Percentiles rank a stretch among this genome's conserved stretches.
These are phyloP conservation scores for Suncus etruscus DNA, from an alignment of 2,113 vertebrate genomes.

Conservation along the genomic window DNA sequence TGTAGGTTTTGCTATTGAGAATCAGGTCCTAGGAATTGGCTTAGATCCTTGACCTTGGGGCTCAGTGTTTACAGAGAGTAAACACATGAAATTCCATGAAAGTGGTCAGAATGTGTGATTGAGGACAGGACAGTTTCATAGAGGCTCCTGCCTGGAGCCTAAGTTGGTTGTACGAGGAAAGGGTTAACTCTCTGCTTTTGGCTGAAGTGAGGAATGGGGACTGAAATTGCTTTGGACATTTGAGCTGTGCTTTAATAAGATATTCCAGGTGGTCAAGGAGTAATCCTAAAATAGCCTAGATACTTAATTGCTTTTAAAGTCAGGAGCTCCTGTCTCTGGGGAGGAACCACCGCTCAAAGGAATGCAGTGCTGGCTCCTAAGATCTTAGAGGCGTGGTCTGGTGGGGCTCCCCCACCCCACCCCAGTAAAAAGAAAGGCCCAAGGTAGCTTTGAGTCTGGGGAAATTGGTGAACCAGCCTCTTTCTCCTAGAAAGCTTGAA, in stretches of 20 bases:
- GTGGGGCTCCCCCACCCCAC: background rate
- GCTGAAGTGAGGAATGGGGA: constrained; percentile 75
- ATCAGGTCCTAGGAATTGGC: constrained; percentile 55
- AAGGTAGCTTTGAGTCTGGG: constrained; percentile 4
- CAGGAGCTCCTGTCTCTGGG: constrained; percentile 68
- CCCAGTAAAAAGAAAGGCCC: constrained; percentile 49
- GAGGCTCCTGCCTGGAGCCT: background rate
- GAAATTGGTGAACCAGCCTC: background rate
- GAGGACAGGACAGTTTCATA: constrained; percentile 28
- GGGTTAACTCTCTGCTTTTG: constrained; percentile 83
- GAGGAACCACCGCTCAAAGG: constrained; percentile 57
- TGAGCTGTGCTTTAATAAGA: constrained; percentile 88
- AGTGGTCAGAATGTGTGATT: background rate
- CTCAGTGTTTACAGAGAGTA: background rate
- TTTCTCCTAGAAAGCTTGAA: constrained; percentile 21
- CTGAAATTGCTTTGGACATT: constrained; percentile 88
- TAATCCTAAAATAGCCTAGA: constrained; percentile 89
- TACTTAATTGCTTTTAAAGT: constrained; percentile 86
- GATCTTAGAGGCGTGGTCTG: constrained; percentile 64
- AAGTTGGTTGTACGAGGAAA: constrained; percentile 51
- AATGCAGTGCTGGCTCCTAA: constrained; percentile 67
- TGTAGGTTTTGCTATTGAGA: constrained; percentile 49
- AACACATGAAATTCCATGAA: background rate
- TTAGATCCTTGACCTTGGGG: constrained; percentile 18
- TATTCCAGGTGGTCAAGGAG: constrained; percentile 88